These are phyloP conservation scores for Noctua comes DNA, from an alignment of 2,888 invertebrate species.

Conservation along the genomic window DNA sequence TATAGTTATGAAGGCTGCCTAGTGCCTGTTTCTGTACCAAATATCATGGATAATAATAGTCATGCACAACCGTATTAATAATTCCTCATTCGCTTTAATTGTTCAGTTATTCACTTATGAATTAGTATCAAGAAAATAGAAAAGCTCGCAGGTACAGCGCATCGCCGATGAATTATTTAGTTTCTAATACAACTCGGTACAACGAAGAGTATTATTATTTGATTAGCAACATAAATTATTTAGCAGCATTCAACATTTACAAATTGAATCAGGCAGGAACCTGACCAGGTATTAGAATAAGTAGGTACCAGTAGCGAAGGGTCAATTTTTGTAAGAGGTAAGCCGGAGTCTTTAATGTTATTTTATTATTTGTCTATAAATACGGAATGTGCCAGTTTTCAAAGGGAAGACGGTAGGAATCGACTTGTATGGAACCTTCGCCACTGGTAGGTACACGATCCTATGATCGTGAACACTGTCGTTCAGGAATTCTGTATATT, in stretches of 20 bases:
- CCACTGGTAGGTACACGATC: no score
- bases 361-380: no score
- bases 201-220: slow-evolving; percentile 27
- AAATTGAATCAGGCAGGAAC: not conserved
- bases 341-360: no score
- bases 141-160: not conserved
- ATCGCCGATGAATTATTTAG: slow-evolving; percentile 24
- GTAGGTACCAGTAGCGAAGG: no score
- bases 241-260: slow-evolving; percentile 15
- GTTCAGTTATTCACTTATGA: slow-evolving; percentile 9
- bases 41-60: not conserved
- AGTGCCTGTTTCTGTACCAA: not conserved
- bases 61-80: not conserved
- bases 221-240: slow-evolving; percentile 33
- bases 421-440: no score
- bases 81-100: not conserved
- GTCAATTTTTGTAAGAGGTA: no score
- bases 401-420: no score
- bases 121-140: slow-evolving; percentile 20
- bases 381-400: no score
- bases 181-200: slow-evolving; percentile 1
- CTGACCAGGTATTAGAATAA: slow-evolving; percentile 14
- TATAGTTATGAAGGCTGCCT: no score
- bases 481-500: slow-evolving; percentile 13
- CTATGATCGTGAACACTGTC: not conserved